A percentile compares a stretch with the other conserved stretches of the same genome.
phyloP scores from a whole-genome alignment of 2,888 invertebrate species.

The Branchipolynoe longqiensis region DNA sequence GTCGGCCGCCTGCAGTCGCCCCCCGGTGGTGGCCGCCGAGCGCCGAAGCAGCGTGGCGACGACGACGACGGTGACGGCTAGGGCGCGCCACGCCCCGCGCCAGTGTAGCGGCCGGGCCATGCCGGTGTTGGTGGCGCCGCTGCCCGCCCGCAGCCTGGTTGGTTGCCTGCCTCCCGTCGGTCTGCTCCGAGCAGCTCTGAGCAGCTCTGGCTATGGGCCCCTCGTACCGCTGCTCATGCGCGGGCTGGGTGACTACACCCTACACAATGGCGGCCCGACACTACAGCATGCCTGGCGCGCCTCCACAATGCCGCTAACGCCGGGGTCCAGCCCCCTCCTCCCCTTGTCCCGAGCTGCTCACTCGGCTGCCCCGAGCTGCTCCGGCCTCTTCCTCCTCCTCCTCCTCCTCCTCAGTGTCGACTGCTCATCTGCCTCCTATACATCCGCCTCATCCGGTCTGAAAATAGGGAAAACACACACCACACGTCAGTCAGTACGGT shows the following conservation, averaged over 20 bases:
- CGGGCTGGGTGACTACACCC: background rate
- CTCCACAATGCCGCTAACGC: too few species aligned
- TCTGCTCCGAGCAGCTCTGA: background rate
- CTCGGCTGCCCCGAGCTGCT: background rate
- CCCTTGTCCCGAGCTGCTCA: too few species aligned
- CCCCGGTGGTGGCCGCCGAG: background rate
- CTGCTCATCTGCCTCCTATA: background rate
- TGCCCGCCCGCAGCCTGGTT: too few species aligned
- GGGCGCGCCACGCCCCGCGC: background rate
- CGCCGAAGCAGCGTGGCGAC: background rate
- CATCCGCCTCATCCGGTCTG: constrained; percentile 24
- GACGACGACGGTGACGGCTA: background rate
- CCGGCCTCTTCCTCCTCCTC: background rate
- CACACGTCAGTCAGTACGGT: background rate
- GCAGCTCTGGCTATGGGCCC: background rate
- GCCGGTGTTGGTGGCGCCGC: too few species aligned
- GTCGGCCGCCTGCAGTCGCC: constrained; percentile 18
- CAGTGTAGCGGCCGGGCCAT: background rate
- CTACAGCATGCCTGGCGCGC: too few species aligned
- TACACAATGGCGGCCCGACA: background rate
- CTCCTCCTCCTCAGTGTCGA: background rate
- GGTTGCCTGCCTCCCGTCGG: background rate
- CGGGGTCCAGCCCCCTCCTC: too few species aligned
- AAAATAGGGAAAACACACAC: constrained; percentile 15
- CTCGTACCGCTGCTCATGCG: background rate